Base-by-base conservation (phyloP, 2,888 invertebrate species). In the Caenorhabditis virilis region DNA sequence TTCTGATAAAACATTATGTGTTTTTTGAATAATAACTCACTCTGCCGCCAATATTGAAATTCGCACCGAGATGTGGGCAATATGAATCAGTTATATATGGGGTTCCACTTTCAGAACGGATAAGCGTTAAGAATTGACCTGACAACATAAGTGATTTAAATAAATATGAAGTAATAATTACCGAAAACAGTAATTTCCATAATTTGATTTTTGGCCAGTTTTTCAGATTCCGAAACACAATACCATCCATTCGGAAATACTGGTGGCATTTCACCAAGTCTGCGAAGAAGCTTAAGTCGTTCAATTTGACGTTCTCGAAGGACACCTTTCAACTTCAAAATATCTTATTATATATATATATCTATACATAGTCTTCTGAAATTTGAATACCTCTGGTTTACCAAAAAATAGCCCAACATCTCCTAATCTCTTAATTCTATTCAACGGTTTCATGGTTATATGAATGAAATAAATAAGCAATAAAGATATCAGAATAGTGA, bases 231-330 rank as follows among this genome's bases (percentile, higher is more conserved):
- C 0, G 89, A 85, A 1, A 93, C 83, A 0, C 88, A 89, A 77
- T 90, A 92, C 93, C 93, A 93, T 0, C 93, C 93, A 80, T 93
- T 93, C 0, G 93, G 93, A 82, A 88, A 93, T 0, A 91, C 90
- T 0, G 92, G 92, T 0, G 92, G 92, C 2, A 91, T 82, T 0
- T 86, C 85, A 0, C 91, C 91, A 6, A 62, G 30, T 48, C 55
- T 47, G 20, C 75, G 48, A 23, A 71, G 42, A n/a, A 62, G 15
- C 30, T 59, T 68, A 35, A 69, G 25, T 27, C 75, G 33, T 39
- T 70, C 72, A 16, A 75, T 16, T 35, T 75, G 72, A 7, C 64
- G 46, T 46, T 75, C 71, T 27, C 65, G 54, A 27, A 69, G 65
- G 9, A 63, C 45, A 25, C 69, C 75, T 38, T 42, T 62, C n/a